Conservation (phyloP, 2,888 invertebrate species). For the Mythimna pallens region DNA sequence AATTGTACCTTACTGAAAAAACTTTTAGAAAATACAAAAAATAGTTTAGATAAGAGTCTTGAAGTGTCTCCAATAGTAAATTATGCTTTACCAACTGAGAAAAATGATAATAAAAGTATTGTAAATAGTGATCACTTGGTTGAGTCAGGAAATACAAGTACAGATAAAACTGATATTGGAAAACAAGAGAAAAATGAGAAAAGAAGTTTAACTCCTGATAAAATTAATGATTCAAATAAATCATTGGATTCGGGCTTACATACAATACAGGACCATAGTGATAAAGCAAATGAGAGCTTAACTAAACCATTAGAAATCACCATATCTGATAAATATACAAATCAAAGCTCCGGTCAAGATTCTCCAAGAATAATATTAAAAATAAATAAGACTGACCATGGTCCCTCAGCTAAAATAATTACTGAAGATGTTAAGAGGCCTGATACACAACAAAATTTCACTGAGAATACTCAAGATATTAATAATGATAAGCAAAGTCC, state of each 20-base stretch:
- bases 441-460: constrained; percentile 71
- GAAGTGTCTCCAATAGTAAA: constrained; percentile 69
- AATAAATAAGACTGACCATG: constrained; percentile 92
- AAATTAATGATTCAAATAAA: constrained; percentile 68
- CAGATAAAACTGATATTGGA: constrained; percentile 64
- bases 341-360: constrained; percentile 86
- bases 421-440: constrained; percentile 83
- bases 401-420: constrained; percentile 87
- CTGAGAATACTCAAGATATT: constrained; percentile 77
- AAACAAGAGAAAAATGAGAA: constrained; percentile 61
- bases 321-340: constrained; percentile 81
- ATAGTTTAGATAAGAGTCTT: constrained; percentile 73
- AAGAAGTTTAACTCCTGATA: constrained; percentile 65
- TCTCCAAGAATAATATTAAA: constrained; percentile 92
- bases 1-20: constrained; percentile 87
- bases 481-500: constrained; percentile 77
- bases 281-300: constrained; percentile 77
- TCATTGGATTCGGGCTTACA: constrained; percentile 61
- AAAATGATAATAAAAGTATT: constrained; percentile 65
- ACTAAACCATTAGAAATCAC: constrained; percentile 88
- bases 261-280: constrained; percentile 74
- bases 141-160: constrained; percentile 55
- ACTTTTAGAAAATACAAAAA: constrained; percentile 83
- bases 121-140: constrained; percentile 64
- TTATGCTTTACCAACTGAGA: constrained; percentile 66